These are phyloP conservation scores for Morpho helenor DNA, from an alignment of 2,888 invertebrate genomes.

Conservation along the genomic window DNA sequence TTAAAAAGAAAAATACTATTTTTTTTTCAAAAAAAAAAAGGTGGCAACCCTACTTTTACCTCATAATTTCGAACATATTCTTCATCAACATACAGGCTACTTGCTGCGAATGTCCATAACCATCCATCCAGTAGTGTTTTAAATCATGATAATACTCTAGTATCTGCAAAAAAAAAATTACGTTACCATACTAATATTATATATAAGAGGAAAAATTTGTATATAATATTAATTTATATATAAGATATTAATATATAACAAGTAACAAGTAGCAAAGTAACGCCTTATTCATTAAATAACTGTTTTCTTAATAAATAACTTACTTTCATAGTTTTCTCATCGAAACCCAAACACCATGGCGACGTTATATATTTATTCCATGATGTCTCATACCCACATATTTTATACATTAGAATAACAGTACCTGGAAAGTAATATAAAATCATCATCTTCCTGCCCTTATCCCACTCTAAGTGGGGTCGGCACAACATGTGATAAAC, in stretches of 20 bases:
- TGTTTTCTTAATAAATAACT: constrained; percentile 1
- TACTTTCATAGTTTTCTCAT: constrained; percentile 76
- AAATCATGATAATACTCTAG: constrained; percentile 88
- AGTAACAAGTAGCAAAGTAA: too few species aligned
- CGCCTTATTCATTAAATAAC: too few species aligned
- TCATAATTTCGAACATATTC: constrained; percentile 84
- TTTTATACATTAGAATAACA: constrained; percentile 82
- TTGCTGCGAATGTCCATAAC: constrained; percentile 86
- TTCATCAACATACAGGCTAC: constrained; percentile 87
- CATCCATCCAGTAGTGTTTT: constrained; percentile 90
- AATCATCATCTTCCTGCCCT: too few species aligned
- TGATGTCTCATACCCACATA: constrained; percentile 91
- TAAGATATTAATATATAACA: too few species aligned
- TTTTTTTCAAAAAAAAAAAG: too few species aligned
- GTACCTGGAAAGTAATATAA: constrained; percentile 63
- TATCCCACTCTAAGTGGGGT: too few species aligned
- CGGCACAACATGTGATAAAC: too few species aligned
- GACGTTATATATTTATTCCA: constrained; percentile 82
- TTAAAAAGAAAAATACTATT: too few species aligned
- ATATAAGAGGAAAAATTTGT: neutral
- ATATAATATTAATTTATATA: too few species aligned
- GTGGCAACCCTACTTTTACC: too few species aligned
- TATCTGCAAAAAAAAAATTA: constrained; percentile 60
- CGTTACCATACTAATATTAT: neutral
- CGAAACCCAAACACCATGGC: constrained; percentile 89